Base-by-base conservation (phyloP, 2,888 invertebrate genomes). In the Scaptomyza parva region DNA sequence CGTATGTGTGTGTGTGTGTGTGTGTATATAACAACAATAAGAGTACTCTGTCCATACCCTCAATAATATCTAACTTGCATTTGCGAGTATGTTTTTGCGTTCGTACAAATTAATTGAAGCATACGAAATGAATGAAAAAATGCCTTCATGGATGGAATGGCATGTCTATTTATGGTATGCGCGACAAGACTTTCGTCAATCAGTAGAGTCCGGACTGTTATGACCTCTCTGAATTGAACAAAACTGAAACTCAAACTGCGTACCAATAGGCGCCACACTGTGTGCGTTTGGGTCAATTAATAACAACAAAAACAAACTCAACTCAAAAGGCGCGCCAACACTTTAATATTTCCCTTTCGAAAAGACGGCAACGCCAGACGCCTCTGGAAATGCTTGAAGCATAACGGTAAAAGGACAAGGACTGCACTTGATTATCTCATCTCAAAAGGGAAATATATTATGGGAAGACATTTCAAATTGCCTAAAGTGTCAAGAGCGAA, bases 41-140 rank as follows among this genome's bases (percentile, higher is more conserved):
- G 28, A 58, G 26, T 26, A 37, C n/a, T 45, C n/a, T 45, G 35
- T 24, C 45, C 39, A 48, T 50, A 54, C 55, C 44, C 67, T 50
- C 48, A 35, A 35, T n/a, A 57, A 63, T 67, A 52, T 72, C 68
- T 57, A 73, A 67, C 75, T 66, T 61, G 37, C 60, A 67, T 33
- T 47, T 62, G 37, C 55, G 61, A 76, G 65, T 76, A 69, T n/a
- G n/a, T n/a, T 74, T 80, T 83, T 68, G 83, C 67, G 76, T 82
- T 76, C 71, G 57, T 60, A 57, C 70, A 61, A 86, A 67, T 84
- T 80, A 81, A 81, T 81, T 81, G 77, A 80, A 65, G 70, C 66
- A 43, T 63, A 57, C 66, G 59, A 70, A 74, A 66, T 55, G 53
- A 58, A 28, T 7, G 9, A 28, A 28, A 28, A 30, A 63, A 58